Percentiles rank a stretch among this genome's conserved stretches.
Conservation (phyloP, 2,113 vertebrate genomes). For the Coregonus clupeaformis region DNA sequence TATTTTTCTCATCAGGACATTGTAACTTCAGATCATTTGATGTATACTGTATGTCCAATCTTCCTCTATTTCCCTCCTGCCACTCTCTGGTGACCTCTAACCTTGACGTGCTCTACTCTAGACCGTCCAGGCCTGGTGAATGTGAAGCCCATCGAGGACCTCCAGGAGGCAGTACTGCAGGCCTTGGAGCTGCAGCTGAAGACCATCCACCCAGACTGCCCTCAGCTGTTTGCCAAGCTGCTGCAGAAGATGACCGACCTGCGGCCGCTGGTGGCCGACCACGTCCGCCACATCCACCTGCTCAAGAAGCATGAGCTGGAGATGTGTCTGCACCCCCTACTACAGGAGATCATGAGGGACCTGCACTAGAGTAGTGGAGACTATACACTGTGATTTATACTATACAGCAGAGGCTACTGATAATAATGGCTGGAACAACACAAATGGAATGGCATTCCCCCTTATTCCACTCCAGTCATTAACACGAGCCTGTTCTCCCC, state of each 20-base stretch:
- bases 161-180: constrained; percentile 76
- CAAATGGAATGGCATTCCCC: no score
- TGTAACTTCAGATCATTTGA: neutral
- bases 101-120: constrained; percentile 31
- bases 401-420: no score
- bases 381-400: no score
- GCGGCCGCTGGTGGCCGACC: constrained; percentile 79
- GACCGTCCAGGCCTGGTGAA: constrained; percentile 83
- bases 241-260: constrained; percentile 85
- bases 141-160: constrained; percentile 80
- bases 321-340: constrained; percentile 82
- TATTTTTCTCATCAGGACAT: neutral
- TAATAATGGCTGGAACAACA: no score
- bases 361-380: constrained; percentile 68
- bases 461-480: no score
- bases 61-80: neutral
- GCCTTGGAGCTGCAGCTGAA: constrained; percentile 85
- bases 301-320: constrained; percentile 83
- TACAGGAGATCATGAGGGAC: constrained; percentile 87
- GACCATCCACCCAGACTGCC: constrained; percentile 82
- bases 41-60: neutral
- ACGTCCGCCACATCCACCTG: constrained; percentile 80
- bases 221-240: constrained; percentile 86
- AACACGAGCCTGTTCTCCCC: no score
- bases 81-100: no score